Evolutionary conservation across 2,797 vertebrate genomes (phyloP).

Genomic region (Coilia nasus): DNA sequence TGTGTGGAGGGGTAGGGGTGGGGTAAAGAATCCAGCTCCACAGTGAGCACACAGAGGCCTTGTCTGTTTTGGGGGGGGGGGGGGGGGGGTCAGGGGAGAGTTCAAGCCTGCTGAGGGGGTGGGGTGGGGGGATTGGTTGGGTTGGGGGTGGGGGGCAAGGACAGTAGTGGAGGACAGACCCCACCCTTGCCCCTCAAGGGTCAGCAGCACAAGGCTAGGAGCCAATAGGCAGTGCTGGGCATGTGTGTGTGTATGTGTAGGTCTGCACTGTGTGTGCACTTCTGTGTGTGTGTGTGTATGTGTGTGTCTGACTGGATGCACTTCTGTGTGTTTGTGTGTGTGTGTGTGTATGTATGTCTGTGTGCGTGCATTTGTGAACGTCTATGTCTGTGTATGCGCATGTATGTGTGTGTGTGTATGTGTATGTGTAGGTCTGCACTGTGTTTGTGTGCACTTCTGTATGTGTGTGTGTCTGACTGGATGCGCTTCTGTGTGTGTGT

Average conservation of each 20-base stretch:
- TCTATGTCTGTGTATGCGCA: background rate
- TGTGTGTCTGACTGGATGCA: background rate
- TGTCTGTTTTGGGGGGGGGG: too few relatives aligned
- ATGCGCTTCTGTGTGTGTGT: background rate
- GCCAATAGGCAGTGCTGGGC: conserved; percentile 56
- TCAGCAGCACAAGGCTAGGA: conserved; percentile 67
- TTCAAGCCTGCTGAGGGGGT: too few relatives aligned
- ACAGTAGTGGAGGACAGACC: too few relatives aligned
- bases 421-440: too few relatives aligned
- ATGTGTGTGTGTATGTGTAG: background rate
- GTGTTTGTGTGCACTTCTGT: background rate
- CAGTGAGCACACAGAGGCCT: too few relatives aligned
- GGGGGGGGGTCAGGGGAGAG: too few relatives aligned
- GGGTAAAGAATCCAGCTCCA: too few relatives aligned
- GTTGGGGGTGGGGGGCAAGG: too few relatives aligned
- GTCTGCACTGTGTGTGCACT: background rate
- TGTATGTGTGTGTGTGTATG: background rate
- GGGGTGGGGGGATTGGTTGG: too few relatives aligned
- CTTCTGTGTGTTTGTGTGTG: too few relatives aligned
- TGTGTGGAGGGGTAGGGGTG: too few relatives aligned
- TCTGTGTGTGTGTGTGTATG: background rate
- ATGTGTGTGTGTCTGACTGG: background rate
- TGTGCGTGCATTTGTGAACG: background rate
- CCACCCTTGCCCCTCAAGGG: too few relatives aligned
- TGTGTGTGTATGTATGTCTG: background rate